Evolutionary conservation across 2,888 invertebrate species (phyloP).

Genomic region (Leucophora obtusa): DNA sequence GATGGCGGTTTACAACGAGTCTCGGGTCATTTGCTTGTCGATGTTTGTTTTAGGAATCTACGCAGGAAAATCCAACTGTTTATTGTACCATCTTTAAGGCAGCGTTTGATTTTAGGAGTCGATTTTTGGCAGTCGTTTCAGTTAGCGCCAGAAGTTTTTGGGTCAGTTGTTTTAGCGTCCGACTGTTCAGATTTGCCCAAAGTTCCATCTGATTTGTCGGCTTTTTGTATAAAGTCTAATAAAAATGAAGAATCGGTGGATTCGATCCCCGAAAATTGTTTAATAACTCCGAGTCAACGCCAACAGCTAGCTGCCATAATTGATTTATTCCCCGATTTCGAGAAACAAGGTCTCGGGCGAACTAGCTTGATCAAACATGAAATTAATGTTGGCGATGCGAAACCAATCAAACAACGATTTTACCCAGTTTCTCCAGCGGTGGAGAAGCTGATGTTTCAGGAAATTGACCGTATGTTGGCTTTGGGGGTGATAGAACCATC

Average conservation of each 20-base stretch:
- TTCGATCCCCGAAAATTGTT: neutral
- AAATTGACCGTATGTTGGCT: constrained; percentile 70
- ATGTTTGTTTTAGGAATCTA: neutral
- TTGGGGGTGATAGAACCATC: constrained; percentile 47
- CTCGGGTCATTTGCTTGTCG: neutral
- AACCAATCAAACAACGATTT: constrained; percentile 57
- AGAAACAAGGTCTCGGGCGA: constrained; percentile 42
- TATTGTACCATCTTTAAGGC: constrained; percentile 27
- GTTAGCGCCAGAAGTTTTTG: neutral
- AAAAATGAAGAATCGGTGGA: neutral
- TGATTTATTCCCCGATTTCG: constrained; percentile 42
- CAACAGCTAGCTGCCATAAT: constrained; percentile 27
- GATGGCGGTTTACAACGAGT: constrained; percentile 1
- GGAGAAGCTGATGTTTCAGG: constrained; percentile 56
- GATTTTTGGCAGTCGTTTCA: constrained; percentile 41
- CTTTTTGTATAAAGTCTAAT: neutral
- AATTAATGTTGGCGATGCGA: constrained; percentile 45
- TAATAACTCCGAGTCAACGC: constrained; percentile 5
- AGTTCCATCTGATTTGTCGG: neutral
- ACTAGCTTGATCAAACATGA: constrained; percentile 52
- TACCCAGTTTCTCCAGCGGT: constrained; percentile 57
- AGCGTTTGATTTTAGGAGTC: constrained; percentile 31
- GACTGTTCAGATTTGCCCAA: neutral
- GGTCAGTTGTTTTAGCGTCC: neutral
- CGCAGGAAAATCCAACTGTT: constrained; percentile 8